A percentile compares a stretch with the other conserved stretches of the same genome.
Conservation (phyloP, 2,888 invertebrate species). For the Metopia argyrocephala region DNA sequence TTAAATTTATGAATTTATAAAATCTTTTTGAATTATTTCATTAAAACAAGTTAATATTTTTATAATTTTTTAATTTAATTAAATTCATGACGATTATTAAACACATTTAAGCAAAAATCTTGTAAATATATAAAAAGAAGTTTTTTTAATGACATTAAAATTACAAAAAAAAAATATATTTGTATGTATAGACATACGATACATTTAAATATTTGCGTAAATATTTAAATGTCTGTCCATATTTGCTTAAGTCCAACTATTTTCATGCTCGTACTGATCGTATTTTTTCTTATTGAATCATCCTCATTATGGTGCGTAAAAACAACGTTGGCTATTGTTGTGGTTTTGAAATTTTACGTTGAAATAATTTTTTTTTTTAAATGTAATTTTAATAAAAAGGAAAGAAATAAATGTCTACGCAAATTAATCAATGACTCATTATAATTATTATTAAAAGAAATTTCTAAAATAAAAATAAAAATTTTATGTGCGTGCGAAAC, state of each 20-base stretch:
- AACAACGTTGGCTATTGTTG: constrained; percentile 32
- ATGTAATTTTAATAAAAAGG: neutral
- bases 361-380: constrained; percentile 26
- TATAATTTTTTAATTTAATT: constrained; percentile 20
- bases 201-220: constrained; percentile 5
- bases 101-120: neutral
- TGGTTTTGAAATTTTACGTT: constrained; percentile 48
- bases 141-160: neutral
- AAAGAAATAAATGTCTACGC: constrained; percentile 37
- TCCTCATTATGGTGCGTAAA: constrained; percentile 38
- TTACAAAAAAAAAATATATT: neutral
- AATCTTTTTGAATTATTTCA: no score
- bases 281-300: neutral
- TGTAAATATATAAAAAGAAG: neutral
- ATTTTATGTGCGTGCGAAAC: neutral
- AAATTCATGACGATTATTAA: constrained; percentile 5
- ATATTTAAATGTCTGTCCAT: neutral
- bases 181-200: neutral
- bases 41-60: constrained; percentile 1
- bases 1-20: neutral
- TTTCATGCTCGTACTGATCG: neutral
- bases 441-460: constrained; percentile 44
- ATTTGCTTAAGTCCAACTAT: neutral
- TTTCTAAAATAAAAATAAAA: constrained; percentile 39
- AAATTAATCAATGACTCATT: constrained; percentile 49